phyloP scores from a whole-genome alignment of 2,888 invertebrate species.

The Lottia scabra region DNA sequence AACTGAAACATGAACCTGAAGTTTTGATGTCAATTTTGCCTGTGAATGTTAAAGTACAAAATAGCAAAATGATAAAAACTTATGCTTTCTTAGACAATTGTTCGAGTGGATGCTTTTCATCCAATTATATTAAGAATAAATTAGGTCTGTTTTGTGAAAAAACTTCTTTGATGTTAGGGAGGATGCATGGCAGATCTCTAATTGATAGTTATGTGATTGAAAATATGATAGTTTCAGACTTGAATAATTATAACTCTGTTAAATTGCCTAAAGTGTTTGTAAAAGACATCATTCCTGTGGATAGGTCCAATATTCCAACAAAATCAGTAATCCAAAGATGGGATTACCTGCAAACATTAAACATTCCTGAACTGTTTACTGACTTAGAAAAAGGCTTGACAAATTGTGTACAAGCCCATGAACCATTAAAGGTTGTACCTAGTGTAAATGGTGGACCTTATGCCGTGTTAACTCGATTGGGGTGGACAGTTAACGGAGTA shows the following conservation, averaged over 20 bases:
- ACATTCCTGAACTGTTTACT: not conserved
- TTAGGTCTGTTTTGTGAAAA: not conserved
- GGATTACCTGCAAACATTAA: not conserved
- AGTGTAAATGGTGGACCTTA: not conserved
- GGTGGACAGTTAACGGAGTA: not conserved
- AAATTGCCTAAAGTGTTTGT: not conserved
- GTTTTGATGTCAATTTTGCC: not conserved
- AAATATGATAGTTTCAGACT: not conserved
- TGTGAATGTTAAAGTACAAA: not conserved
- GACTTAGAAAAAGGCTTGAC: not conserved
- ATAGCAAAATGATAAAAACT: not conserved
- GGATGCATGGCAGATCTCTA: not conserved
- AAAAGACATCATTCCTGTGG: not conserved
- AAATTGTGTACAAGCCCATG: not conserved
- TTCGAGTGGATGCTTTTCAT: not conserved
- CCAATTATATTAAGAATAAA: not conserved
- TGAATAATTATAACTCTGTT: not conserved
- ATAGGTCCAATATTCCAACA: not conserved
- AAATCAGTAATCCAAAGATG: not conserved
- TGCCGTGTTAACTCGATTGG: not conserved
- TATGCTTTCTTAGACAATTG: not conserved
- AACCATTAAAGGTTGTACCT: not conserved
- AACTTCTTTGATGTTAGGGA: not conserved
- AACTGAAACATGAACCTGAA: not conserved
- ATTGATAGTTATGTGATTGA: not conserved